Base-by-base conservation (phyloP, 2,888 invertebrate genomes). In the Nasonia oneida region DNA sequence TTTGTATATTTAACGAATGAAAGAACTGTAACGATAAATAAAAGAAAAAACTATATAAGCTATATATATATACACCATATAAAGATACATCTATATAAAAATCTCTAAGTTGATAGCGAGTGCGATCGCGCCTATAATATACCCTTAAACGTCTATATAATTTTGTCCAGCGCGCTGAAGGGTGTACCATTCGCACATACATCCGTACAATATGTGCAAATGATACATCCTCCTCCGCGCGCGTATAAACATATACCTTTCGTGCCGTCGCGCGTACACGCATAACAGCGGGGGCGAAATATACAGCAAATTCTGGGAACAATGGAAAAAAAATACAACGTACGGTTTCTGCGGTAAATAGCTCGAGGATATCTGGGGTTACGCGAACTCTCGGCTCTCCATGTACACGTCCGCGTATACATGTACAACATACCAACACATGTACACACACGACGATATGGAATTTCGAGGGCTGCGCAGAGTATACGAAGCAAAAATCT, bases 241-340 rank as follows among this genome's bases (percentile, higher is more conserved):
- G 47, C 53, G 15, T 84, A 81, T 84, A 83, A 87, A 83, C 88
- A 81, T 79, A 87, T 86, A 87, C 85, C 87, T 83, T 87, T 88
- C 84, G 87, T 86, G 88, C 87, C 88, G 87, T 88, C 88, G 84
- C 87, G 85, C 86, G 83, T 79, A 85, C 86, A 87, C 87, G 88
- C 87, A 86, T 85, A 87, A 87, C 86, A 88, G 78, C 77, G 83
- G 78, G 73, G 87, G 88, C 87, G 83, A 89, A 88, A 88, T 87
- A 88, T 88, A 84, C 78, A 86, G 87, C 86, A 88, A 87, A 87
- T 88, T 89, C 86, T 89, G 89, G 89, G 89, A 89, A 89, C 88
- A 89, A 89, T 88, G 87, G 87, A 88, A 89, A 83, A 83, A 73
- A 75, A 80, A 50, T 12, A n/a, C 23, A 64, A 77, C 83, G 83